phyloP scores from a whole-genome alignment of 2,113 vertebrate species.

The Apodemus speciosus region DNA sequence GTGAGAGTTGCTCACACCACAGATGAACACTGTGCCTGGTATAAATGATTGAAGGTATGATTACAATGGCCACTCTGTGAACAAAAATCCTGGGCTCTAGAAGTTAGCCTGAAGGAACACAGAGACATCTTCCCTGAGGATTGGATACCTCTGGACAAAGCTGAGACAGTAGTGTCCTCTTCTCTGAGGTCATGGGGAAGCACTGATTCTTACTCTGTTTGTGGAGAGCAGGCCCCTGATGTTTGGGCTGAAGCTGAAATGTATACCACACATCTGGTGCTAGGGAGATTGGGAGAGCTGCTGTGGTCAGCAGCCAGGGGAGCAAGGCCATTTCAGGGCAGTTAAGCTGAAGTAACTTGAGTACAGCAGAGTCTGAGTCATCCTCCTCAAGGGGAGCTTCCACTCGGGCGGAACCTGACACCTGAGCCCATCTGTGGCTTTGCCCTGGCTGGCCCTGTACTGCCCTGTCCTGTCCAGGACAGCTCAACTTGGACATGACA shows the following conservation, averaged over 20 bases:
- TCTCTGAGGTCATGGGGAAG: neutral
- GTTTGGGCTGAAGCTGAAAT: constrained; percentile 30
- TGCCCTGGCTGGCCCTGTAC: constrained; percentile 8
- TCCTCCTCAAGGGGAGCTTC: neutral
- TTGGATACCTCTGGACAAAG: neutral
- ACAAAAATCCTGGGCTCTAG: neutral
- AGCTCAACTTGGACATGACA: neutral
- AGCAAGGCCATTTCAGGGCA: constrained; percentile 40
- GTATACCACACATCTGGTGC: constrained; percentile 18
- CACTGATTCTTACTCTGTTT: neutral
- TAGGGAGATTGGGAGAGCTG: neutral
- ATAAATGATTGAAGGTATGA: neutral
- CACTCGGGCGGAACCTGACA: neutral
- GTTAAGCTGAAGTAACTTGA: constrained; percentile 27
- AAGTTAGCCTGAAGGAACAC: neutral
- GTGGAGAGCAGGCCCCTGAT: neutral
- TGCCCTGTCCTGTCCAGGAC: constrained; percentile 8
- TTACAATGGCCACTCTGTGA: neutral
- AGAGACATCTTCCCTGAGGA: neutral
- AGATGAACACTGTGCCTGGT: neutral
- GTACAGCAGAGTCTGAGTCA: constrained; percentile 43
- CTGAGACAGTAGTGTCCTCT: neutral
- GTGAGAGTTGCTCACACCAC: neutral
- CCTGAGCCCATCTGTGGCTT: constrained; percentile 60
- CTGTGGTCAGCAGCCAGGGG: neutral